These are phyloP conservation scores for Carterocephalus palaemon DNA, from an alignment of 2,888 invertebrate genomes.

Conservation along the genomic window DNA sequence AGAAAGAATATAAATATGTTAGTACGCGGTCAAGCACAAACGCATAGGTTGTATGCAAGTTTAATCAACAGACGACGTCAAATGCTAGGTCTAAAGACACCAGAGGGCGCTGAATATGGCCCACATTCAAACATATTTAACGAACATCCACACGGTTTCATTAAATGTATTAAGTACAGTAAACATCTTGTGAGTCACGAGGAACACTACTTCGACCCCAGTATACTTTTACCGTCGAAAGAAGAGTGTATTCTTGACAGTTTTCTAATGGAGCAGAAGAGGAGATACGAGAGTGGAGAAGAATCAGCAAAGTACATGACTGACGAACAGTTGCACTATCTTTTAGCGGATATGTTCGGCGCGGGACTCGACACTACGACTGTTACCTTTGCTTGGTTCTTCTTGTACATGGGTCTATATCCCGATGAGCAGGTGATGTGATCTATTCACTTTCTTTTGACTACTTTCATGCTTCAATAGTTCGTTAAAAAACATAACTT, in stretches of 20 bases:
- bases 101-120: constrained; percentile 50
- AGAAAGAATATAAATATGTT: constrained; percentile 82
- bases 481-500: constrained; percentile 10
- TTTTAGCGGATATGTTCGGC: constrained; percentile 90
- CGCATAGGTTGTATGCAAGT: constrained; percentile 84
- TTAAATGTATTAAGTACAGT: constrained; percentile 68
- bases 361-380: constrained; percentile 92
- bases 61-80: constrained; percentile 80
- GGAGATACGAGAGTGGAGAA: constrained; percentile 59
- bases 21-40: constrained; percentile 83
- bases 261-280: constrained; percentile 81
- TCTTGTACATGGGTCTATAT: constrained; percentile 86
- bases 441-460: constrained; percentile 12
- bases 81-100: constrained; percentile 48
- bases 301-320: constrained; percentile 75
- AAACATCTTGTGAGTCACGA: constrained; percentile 51
- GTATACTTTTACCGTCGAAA: constrained; percentile 55
- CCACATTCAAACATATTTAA: constrained; percentile 51
- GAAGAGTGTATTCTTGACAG: constrained; percentile 81
- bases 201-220: constrained; percentile 66
- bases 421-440: constrained; percentile 80
- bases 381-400: constrained; percentile 88
- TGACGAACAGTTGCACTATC: constrained; percentile 84
- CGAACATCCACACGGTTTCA: constrained; percentile 61
- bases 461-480: constrained; percentile 13